Evolutionary conservation across 92 coral and sea anemone species (phyloP).

Genomic region (Umimayanthus kanabou): DNA sequence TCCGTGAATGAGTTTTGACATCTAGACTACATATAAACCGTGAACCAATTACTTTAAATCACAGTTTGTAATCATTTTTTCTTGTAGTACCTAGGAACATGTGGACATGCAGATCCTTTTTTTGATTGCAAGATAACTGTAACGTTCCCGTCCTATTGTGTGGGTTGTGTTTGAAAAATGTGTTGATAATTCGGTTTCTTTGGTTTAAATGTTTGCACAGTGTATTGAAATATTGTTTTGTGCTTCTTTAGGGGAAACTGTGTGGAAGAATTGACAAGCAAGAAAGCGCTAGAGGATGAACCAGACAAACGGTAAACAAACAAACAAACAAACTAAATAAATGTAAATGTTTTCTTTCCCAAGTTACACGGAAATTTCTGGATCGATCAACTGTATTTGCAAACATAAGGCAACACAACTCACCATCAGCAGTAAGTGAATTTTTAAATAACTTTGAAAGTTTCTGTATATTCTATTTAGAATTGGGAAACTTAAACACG

Average conservation of each 20-base stretch:
- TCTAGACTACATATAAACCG: background rate
- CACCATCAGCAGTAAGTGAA: background rate
- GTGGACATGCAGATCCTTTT: too few species aligned
- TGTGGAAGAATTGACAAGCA: background rate
- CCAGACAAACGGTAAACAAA: background rate
- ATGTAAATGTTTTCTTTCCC: background rate
- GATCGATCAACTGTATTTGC: background rate
- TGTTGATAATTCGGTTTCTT: background rate
- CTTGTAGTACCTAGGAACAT: background rate
- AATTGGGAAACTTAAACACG: too few species aligned
- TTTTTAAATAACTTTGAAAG: background rate
- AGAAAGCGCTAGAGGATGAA: background rate
- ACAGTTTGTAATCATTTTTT: too few species aligned
- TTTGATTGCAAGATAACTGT: background rate
- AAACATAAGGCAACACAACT: too few species aligned
- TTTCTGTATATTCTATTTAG: too few species aligned
- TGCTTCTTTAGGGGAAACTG: background rate
- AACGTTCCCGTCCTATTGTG: background rate
- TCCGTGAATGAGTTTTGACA: background rate
- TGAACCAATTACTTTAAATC: too few species aligned
- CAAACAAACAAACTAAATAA: too few species aligned
- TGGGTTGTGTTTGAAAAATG: background rate
- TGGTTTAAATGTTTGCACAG: too few species aligned
- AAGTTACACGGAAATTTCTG: background rate
- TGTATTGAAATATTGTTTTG: background rate